Base-by-base conservation (phyloP, 2,888 invertebrate genomes). In the Allygus modestus region DNA sequence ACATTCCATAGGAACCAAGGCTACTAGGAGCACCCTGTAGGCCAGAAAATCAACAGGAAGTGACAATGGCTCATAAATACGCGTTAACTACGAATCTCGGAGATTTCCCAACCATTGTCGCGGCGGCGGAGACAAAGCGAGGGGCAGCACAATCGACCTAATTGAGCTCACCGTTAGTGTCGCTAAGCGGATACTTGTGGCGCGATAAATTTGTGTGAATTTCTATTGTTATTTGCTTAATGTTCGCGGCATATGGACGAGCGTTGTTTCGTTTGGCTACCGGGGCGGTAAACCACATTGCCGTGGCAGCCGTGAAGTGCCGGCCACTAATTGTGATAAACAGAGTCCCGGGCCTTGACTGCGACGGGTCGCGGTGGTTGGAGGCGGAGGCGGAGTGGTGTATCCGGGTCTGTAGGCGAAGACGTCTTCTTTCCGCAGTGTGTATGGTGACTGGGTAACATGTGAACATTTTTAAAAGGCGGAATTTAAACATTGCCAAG, bases 201-300 rank as follows among this genome's bases (percentile, higher is more conserved):
- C 20, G 23, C 54, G 79, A 79, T 79, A 79, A 79, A 79, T 79
- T 79, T 58, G 79, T 37, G 79, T 51, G 37, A 51, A 79, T 58
- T 51, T 54, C 54, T 79, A 79, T 79, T 79, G 79, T 79, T 79
- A 79, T 79, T 79, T 79, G 79, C 77, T 79, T 79, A 79, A 79
- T 79, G 58, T 51, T 20, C 58, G n/a, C 58, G 17, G 37, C 33
- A 28, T n/a, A 33, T 17, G 37, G 41, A 17, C 12, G 71, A 23
- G 61, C 61, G 26, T 20, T 61, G 61, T 61, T 61, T 61, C 69
- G 69, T 69, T 69, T 77, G 77, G 77, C 77, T 77, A 77, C 77
- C 46, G 77, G 20, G 31, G 58, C 51, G 1, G 79, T 79, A 79
- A 79, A 79, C 33, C 28, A 79, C 79, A 58, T 79, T 79, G 46